Base-by-base conservation (phyloP, 2,113 vertebrate species). In the Xyrauchen texanus region DNA sequence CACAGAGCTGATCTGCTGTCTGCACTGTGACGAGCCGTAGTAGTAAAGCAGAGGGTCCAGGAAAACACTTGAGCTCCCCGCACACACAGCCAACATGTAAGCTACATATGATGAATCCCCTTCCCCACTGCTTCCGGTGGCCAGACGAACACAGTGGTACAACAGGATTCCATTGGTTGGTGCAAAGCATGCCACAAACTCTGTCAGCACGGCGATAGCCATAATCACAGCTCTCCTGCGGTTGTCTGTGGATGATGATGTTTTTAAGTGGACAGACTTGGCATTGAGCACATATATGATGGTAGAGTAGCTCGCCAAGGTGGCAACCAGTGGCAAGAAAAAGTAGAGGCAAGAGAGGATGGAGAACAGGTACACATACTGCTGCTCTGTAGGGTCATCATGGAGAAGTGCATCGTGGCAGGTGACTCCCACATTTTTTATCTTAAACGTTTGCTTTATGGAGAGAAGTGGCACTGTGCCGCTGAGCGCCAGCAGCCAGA, bases 11-110 rank as follows among this genome's bases (percentile, higher is more conserved):
- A 97, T 89, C 85, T 96, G 90, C 63, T 88, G 93, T 91, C 94
- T 93, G 89, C 95, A 98, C 88, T 95, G 94, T 1, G 95, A 96
- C 47, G 97, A 98, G 13, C 94, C 95, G 0, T 95, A 98, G 84
- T 98, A 99, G 84, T 98, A 99, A 81, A 99, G 88, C 78, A 98
- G 77, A 0, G 97, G 97, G 53, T 99, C 97, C 68, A 98, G 86
- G 72, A 96, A 96, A 82, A 95, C 96, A 90, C 93, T 98, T 60
- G 97, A 0, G 55, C 94, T 98, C 85, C 96, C 94, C 16, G 95
- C 62, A 12, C 95, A 97, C 85, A 92, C 88, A 68, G 92, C 93
- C 7, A 98, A 88, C 46, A 99, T 91, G 82, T 98, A 98, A 0
- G 89, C 93, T 66, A 91, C 93, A 85, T 97, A 97, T 77, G 95